These are phyloP conservation scores for Cancer borealis DNA, from an alignment of 2,888 invertebrate species.

Conservation along the genomic window DNA sequence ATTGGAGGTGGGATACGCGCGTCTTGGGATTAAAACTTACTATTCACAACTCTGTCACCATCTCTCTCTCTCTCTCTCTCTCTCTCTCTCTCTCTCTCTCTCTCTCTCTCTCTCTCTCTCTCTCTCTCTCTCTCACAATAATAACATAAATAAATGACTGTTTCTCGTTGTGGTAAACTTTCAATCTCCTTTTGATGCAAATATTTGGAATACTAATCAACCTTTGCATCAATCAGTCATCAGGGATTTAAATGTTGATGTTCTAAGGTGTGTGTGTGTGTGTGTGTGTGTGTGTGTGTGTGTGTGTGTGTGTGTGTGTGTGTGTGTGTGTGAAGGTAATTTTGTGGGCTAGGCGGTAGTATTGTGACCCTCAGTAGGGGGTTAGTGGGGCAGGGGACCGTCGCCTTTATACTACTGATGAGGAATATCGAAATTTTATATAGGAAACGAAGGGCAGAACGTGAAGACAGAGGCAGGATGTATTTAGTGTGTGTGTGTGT, in stretches of 20 bases:
- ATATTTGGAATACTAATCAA: background rate
- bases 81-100: slow-evolving; percentile 17
- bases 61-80: slow-evolving; percentile 12
- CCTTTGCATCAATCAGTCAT: background rate
- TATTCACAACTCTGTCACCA: background rate
- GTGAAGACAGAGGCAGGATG: background rate
- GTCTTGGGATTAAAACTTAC: slow-evolving; percentile 4
- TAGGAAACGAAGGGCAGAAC: background rate
- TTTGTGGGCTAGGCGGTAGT: background rate
- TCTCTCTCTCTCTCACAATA: background rate
- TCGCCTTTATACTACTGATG: background rate
- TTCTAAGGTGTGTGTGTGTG: background rate
- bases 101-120: background rate
- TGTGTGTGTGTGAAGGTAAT: background rate
- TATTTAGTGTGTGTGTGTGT: background rate
- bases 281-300: slow-evolving; percentile 17
- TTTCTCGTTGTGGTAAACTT: no score
- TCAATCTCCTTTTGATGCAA: background rate
- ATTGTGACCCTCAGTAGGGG: background rate
- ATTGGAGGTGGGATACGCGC: background rate
- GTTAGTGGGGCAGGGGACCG: background rate
- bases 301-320: slow-evolving; percentile 7
- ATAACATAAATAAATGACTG: no score
- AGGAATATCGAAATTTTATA: background rate
- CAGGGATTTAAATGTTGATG: background rate